Conservation (phyloP, 2,113 vertebrate genomes). For the Irena cyanogastra region DNA sequence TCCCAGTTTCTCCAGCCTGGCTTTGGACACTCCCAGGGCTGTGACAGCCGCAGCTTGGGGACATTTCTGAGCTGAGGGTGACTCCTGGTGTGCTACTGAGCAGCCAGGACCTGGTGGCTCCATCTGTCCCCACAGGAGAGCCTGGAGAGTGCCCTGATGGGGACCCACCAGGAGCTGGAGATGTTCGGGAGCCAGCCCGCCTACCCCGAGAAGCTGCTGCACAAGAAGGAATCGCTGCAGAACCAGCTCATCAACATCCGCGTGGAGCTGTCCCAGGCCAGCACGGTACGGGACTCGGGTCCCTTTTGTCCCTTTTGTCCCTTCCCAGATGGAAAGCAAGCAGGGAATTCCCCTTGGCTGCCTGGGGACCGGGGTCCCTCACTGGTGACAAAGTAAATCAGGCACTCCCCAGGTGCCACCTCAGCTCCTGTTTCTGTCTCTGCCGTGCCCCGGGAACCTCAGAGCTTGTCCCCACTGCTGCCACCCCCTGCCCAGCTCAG, state of each 20-base stretch:
- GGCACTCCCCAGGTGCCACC: background rate
- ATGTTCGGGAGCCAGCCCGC: slow-evolving; percentile 84
- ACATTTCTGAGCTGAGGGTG: background rate
- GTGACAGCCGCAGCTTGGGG: accelerated
- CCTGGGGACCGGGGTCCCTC: background rate
- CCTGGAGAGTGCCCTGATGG: slow-evolving; percentile 91
- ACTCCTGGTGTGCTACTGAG: accelerated
- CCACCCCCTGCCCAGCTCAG: accelerated
- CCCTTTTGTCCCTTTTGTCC: background rate
- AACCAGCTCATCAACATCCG: slow-evolving; percentile 94
- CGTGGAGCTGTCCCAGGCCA: slow-evolving; percentile 92
- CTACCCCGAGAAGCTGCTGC: slow-evolving; percentile 84
- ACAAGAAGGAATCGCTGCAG: slow-evolving; percentile 91
- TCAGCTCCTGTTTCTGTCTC: background rate
- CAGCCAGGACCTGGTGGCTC: background rate
- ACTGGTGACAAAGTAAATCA: background rate
- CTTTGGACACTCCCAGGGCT: background rate
- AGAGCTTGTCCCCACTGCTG: background rate
- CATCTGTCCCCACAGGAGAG: slow-evolving; percentile 74
- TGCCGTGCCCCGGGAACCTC: accelerated
- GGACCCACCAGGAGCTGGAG: slow-evolving; percentile 93
- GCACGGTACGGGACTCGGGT: slow-evolving; percentile 71
- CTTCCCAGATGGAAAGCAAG: background rate
- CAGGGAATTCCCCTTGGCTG: background rate
- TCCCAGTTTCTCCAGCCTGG: background rate